Base-by-base conservation (phyloP, 2,797 vertebrate species). In the Enteromius thamalakanensis region DNA sequence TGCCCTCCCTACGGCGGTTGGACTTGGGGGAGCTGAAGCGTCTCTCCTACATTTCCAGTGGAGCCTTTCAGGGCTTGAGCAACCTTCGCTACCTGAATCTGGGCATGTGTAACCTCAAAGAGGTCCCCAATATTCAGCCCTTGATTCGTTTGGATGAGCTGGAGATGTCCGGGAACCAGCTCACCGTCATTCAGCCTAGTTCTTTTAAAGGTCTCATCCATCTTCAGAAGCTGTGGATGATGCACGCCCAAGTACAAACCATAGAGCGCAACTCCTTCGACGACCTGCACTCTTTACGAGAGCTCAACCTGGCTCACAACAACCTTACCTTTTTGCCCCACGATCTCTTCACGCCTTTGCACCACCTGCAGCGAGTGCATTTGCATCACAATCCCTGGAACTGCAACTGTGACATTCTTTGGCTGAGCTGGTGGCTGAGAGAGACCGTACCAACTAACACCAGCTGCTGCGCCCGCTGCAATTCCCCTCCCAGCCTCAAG, bases 341-440 rank as follows among this genome's bases (percentile, higher is more conserved):
- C 47, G 98, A 99, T 90, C 96, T 99, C 85, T 99, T 99, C 92
- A 99, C 97, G 6, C 98, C 98, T 0, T 92, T 99, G 89, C 98
- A 94, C 90, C 96, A 95, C 77, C 93, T 99, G 78, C 98, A 99
- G 91, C 93, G 98, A 90, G 98, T 99, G 88, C 98, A 99, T 90
- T 93, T 99, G 82, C 98, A 99, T 87, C 98, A 99, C 91, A 99
- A 99, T 89, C 98, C 98, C 49, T 99, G 98, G 98, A 98, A 97
- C 91, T 99, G 98, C 93, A 99, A 99, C 92, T 99, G 98, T 90
- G 98, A 99, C 89, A 99, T 99, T 70, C 92, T 99, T 90, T 99
- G 98, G 98, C 97, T 99, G 82, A 99, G 98, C 90, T 99, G 98
- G 98, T 99, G 98, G 98, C 96, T 99, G 83, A 98, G 97, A 92